Evolutionary conservation across 2,888 invertebrate species (phyloP), one percentile per base, ranked within the genome.

Genomic region (Itoplectis maculator): DNA sequence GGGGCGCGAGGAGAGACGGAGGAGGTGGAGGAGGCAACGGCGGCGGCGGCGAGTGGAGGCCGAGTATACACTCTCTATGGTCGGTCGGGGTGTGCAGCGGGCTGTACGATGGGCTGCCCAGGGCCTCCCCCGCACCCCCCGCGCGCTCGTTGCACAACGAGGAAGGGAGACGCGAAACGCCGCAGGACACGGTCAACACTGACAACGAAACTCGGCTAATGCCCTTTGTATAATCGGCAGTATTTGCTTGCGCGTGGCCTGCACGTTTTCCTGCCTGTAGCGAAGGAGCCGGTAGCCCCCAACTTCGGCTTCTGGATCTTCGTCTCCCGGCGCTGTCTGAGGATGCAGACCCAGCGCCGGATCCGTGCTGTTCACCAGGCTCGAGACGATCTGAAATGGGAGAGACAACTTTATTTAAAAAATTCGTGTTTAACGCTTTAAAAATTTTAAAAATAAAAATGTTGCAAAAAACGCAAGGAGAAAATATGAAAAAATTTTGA

Each of bases 241-340:
- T 83, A 96, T 95, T 88, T 96, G 96, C 90, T 96, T 96, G 35
- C 96, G 94, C 0, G 96, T 95, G 0, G 94, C 94, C 56, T 94
- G 93, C 0, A 95, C 88, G 88, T 96, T 96, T 0, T 90, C 88
- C 86, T 96, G 96, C 8, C 92, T 92, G 87, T 94, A 95, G 86
- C 95, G 94, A 8, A 89, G 85, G 42, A 91, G 80, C 37, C 35
- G 83, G 74, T 72, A 87, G 42, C 81, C 85, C 69, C 88, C 86
- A 42, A 83, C 77, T 40, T 73, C 65, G 56, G 84, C 81, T 84
- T 80, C 49, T 11, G 18, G 2, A 2, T 9, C 7, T 11, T 72
- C 51, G 59, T 42, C 40, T 40, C 45, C 11, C 40, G 83, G 82
- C 84, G 61, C 75, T 80, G 68, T 85, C 85, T 63, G 82, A 86